phyloP scores from a whole-genome alignment of 1,140 invertebrate genomes.

The Wasmannia auropunctata region DNA sequence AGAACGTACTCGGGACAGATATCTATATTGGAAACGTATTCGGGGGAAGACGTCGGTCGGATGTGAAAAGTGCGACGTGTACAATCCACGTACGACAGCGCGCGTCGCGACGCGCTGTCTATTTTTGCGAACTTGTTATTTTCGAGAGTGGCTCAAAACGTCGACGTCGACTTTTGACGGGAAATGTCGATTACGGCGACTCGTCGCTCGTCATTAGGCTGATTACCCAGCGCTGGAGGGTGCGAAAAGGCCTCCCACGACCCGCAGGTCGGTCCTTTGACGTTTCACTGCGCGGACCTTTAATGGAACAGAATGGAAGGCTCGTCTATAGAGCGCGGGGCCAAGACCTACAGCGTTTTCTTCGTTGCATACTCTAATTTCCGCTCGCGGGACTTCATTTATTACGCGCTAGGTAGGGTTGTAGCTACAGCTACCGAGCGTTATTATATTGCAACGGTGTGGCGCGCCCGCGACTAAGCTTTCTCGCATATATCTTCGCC shows the following conservation, averaged over 20 bases:
- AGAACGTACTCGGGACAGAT: not conserved
- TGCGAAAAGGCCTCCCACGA: not conserved
- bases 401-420: constrained; percentile 2
- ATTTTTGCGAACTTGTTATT: constrained; percentile 38
- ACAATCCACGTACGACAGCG: constrained; percentile 21
- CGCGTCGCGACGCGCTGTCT: not conserved
- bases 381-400: constrained; percentile 23
- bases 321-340: not conserved
- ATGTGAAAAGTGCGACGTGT: constrained; percentile 30
- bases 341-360: constrained; percentile 30
- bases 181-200: constrained; percentile 12
- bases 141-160: constrained; percentile 37
- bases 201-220: constrained; percentile 39
- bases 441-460: constrained; percentile 45
- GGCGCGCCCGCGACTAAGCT: constrained; percentile 30
- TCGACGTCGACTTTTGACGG: constrained; percentile 19
- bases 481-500: constrained; percentile 24
- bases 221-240: constrained; percentile 31
- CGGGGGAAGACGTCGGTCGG: constrained; percentile 21
- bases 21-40: constrained; percentile 47
- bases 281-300: constrained; percentile 1
- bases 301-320: constrained; percentile 55
- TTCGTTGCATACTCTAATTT: constrained; percentile 54
- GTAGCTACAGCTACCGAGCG: not conserved
- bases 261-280: not conserved